phyloP scores from a whole-genome alignment of 2,113 vertebrate species.

The Urocynchramus pylzowi region DNA sequence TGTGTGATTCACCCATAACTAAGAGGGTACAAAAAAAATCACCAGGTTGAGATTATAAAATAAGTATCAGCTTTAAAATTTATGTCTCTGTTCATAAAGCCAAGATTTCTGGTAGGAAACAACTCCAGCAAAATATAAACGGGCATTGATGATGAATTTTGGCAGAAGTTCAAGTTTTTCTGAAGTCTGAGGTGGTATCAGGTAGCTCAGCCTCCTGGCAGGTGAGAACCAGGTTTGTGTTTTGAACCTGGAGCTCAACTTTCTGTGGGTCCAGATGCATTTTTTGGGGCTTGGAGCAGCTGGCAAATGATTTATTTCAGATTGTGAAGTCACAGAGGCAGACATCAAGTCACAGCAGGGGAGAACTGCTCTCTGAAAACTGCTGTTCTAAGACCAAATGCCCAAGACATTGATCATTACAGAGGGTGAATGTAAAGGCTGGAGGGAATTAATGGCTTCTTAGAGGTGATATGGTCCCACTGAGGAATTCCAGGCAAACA shows the following conservation, averaged over 20 bases:
- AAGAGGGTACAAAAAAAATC: background rate
- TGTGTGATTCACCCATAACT: background rate
- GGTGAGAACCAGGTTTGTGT: background rate
- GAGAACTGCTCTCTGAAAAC: background rate
- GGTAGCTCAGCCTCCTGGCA: background rate
- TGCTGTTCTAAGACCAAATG: background rate
- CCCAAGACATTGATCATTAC: background rate
- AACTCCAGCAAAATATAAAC: background rate
- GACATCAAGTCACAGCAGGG: background rate
- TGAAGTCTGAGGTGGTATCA: background rate
- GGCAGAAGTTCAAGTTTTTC: background rate
- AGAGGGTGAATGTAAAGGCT: background rate
- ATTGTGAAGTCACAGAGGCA: background rate
- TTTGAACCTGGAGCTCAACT: background rate
- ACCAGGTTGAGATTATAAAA: background rate
- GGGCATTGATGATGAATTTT: background rate
- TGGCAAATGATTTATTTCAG: background rate
- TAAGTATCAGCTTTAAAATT: background rate
- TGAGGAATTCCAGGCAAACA: background rate
- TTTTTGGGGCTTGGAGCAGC: background rate
- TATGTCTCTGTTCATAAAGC: background rate
- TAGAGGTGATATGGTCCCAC: background rate
- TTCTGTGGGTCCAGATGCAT: accelerated
- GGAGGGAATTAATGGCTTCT: accelerated
- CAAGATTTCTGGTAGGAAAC: background rate